Evolutionary conservation across 1,140 invertebrate species (phyloP), one percentile per base, ranked within the genome.

Genomic region (Drosophila dunni): DNA sequence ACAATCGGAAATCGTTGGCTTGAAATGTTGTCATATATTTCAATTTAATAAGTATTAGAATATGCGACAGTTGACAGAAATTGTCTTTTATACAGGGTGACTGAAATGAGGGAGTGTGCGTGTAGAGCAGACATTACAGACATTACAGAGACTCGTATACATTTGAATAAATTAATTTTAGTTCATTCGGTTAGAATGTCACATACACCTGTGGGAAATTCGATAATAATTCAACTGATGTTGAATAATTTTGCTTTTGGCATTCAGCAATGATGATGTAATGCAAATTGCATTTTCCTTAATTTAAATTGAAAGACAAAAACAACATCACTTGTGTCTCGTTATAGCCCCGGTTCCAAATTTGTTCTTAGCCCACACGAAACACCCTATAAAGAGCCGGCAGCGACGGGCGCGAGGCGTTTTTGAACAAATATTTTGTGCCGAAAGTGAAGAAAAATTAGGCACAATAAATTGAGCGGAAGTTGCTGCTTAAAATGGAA

Each of bases 401-500:
- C 54, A 29, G 56, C 61, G 11, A 65, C 51, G 0, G 24, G 24
- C n/a, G 24, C 1, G 17, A 20, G 17, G 17, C 17, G 78, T 70
- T 74, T 57, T 1, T 38, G 40, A 36, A 62, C 50, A 78, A 78
- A 75, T 78, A 48, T 65, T 75, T 72, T 78, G n/a, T 20, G 48
- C 13, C 48, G 50, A 76, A 88, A 88, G 83, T 89, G 76, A 79
- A 86, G 80, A 88, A 83, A 89, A 88, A 89, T 89, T 89, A 89
- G 84, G 65, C 67, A 79, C 78, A 89, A 85, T 89, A 89, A 89
- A 90, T 89, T 89, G 84, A 90, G 75, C 84, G 84, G 84, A 88
- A 89, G 84, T 88, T 80, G 80, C 80, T 84, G 78, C 84, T 84
- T 79, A 90, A 89, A 89, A 75, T 75, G 84, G 69, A 79, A 83